Evolutionary conservation across 2,888 invertebrate species (phyloP).

Genomic region (Heliconius erato): DNA sequence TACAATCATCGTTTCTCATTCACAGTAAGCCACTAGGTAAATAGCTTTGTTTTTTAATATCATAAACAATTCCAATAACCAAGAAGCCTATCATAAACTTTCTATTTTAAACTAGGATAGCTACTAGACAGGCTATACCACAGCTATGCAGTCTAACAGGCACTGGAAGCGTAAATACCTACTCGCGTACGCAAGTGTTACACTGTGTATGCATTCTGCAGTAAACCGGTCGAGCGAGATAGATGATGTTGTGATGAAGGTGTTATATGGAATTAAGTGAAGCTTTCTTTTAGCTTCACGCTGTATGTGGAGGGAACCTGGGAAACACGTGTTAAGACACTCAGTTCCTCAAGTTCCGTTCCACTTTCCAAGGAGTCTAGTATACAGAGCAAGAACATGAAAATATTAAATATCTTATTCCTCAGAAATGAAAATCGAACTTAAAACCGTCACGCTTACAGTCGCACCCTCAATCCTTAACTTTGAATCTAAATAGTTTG

Average conservation of each 20-base stretch:
- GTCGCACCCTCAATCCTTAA: too few relatives aligned
- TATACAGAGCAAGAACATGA: too few relatives aligned
- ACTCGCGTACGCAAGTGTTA: background rate
- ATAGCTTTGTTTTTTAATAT: background rate
- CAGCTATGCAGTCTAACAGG: conserved; percentile 7
- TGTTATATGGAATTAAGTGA: background rate
- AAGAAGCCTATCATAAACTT: background rate
- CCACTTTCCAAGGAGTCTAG: too few relatives aligned
- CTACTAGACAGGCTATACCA: background rate
- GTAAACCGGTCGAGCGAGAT: background rate
- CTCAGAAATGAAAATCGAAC: too few relatives aligned
- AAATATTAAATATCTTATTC: too few relatives aligned
- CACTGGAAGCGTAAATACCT: background rate
- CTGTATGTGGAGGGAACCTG: too few relatives aligned
- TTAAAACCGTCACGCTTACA: too few relatives aligned
- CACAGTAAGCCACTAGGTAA: background rate
- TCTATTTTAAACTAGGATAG: conserved; percentile 19
- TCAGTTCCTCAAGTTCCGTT: too few relatives aligned
- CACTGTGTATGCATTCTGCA: background rate
- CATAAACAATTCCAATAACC: background rate
- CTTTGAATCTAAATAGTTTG: too few relatives aligned
- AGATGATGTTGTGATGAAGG: background rate
- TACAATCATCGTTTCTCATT: too few relatives aligned
- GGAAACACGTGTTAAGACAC: too few relatives aligned
- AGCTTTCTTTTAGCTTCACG: background rate